Base-by-base conservation (phyloP, 1,140 invertebrate species). In the Neelides sp. region DNA sequence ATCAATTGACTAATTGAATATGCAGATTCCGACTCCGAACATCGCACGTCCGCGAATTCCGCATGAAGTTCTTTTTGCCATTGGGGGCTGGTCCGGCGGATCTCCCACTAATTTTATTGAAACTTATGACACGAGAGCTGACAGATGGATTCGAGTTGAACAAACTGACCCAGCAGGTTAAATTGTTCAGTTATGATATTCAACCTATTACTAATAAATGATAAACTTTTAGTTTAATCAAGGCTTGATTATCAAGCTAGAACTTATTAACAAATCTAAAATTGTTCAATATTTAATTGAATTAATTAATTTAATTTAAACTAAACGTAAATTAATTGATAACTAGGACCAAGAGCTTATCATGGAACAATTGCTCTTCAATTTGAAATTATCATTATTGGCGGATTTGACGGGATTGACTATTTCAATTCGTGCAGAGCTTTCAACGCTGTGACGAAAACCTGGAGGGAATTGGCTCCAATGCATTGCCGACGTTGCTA, bases 81-180 rank as follows among this genome's bases (percentile, higher is more conserved):
- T 85, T 43, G 82, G 83, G 2, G 84, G 84, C 1, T 86, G 82
- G 82, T 78, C 73, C 48, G 55, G 55, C 1, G 55, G 55, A 2
- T 76, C 72, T 7, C 76, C 81, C 1, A 84, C 81, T 0, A 78
- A 77, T 63, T 75, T 74, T 51, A 78, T 86, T 4, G 83, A 86
- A 63, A 79, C 79, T 0, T 86, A 85, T 64, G 83, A 87, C 61
- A 80, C 79, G 0, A 64, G 80, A 51, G 80, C 82, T 2, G 82
- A 85, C 66, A 69, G 78, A 37, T 86, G 83, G 82, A 72, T 79
- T 15, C 71, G 72, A 63, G 75, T 79, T 34, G 57, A 54, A 52
- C 47, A 52, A 42, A 28, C 48, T 22, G 46, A 56, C 12, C 27
- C 53, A 7, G 36, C 23, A 35, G 26, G 27, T 45, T n/a, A n/a